Conservation (phyloP, 2,888 invertebrate species). For the Drosophila demipolita region DNA sequence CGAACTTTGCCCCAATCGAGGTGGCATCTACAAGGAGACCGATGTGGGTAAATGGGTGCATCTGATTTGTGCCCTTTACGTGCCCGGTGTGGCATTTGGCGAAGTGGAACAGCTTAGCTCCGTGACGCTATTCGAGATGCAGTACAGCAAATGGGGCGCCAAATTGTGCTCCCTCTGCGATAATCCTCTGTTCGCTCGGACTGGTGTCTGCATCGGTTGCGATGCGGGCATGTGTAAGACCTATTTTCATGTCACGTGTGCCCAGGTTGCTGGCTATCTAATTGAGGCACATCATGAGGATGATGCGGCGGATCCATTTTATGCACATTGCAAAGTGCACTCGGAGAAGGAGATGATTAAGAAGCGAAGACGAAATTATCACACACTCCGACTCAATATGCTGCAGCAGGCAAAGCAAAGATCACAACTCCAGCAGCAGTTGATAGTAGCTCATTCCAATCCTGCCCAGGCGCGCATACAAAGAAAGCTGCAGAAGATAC, state of each 20-base stretch:
- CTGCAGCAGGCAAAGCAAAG: slow-evolving; percentile 87
- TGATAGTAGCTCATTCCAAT: slow-evolving; percentile 84
- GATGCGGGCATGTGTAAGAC: slow-evolving; percentile 99
- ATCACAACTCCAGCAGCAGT: slow-evolving; percentile 49
- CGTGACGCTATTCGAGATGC: slow-evolving; percentile 98
- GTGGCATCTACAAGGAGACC: slow-evolving; percentile 97
- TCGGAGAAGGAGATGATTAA: slow-evolving; percentile 95
- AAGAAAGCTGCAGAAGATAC: slow-evolving; percentile 93
- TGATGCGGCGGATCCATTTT: slow-evolving; percentile 98
- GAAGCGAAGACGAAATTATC: slow-evolving; percentile 92
- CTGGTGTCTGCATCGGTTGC: slow-evolving; percentile 98
- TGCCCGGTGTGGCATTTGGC: slow-evolving; percentile 98
- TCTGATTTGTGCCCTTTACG: slow-evolving; percentile 98
- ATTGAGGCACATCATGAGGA: slow-evolving; percentile 97
- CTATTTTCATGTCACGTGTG: slow-evolving; percentile 99
- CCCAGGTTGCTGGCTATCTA: slow-evolving; percentile 95
- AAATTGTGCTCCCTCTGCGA: slow-evolving; percentile 96
- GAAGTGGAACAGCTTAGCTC: slow-evolving; percentile 96
- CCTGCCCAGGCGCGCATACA: slow-evolving; percentile 91
- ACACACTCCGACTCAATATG: slow-evolving; percentile 92
- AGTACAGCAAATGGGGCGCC: slow-evolving; percentile 98
- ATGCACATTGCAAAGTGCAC: slow-evolving; percentile 97
- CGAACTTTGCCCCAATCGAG: slow-evolving; percentile 97
- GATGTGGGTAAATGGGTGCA: slow-evolving; percentile 99
- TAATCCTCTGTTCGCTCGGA: slow-evolving; percentile 93